Evolutionary conservation across 2,888 invertebrate genomes (phyloP), one percentile per base, ranked within the genome.

Genomic region (Coenonympha glycerion): DNA sequence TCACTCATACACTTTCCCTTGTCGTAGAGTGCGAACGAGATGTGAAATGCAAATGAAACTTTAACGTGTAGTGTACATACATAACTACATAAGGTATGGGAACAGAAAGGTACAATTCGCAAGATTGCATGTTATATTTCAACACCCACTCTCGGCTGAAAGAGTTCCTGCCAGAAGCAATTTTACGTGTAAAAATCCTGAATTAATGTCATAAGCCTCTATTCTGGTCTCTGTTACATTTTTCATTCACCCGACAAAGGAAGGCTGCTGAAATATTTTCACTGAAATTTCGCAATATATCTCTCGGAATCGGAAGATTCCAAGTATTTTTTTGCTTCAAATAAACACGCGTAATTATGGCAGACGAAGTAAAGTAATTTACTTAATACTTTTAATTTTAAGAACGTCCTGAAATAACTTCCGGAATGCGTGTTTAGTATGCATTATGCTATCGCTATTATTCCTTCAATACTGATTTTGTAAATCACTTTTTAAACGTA

Each of bases 91-190:
- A n/a, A n/a, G n/a, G n/a, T n/a, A n/a, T n/a, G n/a, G n/a, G n/a
- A n/a, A n/a, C n/a, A n/a, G n/a, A n/a, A n/a, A n/a, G n/a, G n/a
- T 63, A 71, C 72, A 74, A 79, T 79, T 62, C 67, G 65, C 66
- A 73, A 77, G 76, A 83, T 81, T 79, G 76, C 76, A 16, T 45
- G 24, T 16, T 45, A 45, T 24, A 45, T 34, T 34, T 33, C 30
- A 41, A 11, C 18, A 26, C 16, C 18, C 28, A 28, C 41, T 39
- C 41, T 6, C 41, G 15, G 28, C 28, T 28, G 5, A 24, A 39
- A 39, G 24, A 24, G 24, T 39, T 24, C 24, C 24, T 24, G 24
- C 15, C 24, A 39, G 24, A 22, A 8, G 39, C 24, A 4, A 16
- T 16, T 15, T 24, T 15, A 39, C 39, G 24, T 24, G 39, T 15